Conservation (phyloP, 2,888 invertebrate species). For the Megaustenia siamemsis region DNA sequence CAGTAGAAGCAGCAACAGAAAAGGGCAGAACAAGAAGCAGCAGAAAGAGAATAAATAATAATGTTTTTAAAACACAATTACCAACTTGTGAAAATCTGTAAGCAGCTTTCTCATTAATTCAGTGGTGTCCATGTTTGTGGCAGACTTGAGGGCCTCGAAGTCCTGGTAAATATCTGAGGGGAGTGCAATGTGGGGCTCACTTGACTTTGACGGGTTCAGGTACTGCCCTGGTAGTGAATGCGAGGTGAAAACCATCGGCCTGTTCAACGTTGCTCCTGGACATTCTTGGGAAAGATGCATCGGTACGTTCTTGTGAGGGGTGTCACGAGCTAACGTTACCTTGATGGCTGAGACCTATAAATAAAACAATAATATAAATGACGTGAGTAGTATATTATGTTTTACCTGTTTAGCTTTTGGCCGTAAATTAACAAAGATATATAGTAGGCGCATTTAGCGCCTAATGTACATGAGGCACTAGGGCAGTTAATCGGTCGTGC, state of each 20-base stretch:
- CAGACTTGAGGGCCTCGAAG: conserved; percentile 69
- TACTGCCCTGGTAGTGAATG: not conserved
- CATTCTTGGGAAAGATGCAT: not conserved
- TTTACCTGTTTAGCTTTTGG: too few species aligned
- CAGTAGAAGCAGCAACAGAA: too few species aligned
- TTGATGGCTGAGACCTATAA: not conserved
- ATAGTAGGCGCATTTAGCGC: too few species aligned
- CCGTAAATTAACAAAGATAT: too few species aligned
- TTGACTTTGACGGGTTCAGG: not conserved
- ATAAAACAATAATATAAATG: not conserved
- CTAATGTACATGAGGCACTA: too few species aligned
- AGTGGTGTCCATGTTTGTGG: conserved; percentile 68
- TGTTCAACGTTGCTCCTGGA: not conserved
- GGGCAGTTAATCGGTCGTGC: too few species aligned
- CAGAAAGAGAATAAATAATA: too few species aligned
- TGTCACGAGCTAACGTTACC: not conserved
- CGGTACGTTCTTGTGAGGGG: not conserved
- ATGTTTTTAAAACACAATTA: not conserved
- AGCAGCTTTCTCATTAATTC: conserved; percentile 71
- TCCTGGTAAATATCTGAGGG: conserved; percentile 71
- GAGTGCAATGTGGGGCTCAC: conserved; percentile 62
- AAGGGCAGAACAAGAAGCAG: too few species aligned
- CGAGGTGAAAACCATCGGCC: not conserved
- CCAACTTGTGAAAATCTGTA: conserved; percentile 69
- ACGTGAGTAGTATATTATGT: too few species aligned